Base-by-base conservation (phyloP, 2,888 invertebrate genomes). In the Dinocampus coccinellae region DNA sequence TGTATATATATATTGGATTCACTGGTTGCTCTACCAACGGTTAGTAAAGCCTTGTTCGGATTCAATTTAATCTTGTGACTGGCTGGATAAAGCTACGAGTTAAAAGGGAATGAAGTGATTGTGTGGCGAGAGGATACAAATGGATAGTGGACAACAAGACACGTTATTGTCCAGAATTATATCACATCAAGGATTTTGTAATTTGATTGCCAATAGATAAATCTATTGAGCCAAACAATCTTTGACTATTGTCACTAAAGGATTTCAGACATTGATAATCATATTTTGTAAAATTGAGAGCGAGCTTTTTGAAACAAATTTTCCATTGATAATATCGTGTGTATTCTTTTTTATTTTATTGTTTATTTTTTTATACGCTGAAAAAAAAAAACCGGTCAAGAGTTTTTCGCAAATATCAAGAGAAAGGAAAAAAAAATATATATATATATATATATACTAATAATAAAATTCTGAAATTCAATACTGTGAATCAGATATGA, bases 1-100 rank as follows among this genome's bases (percentile, higher is more conserved):
- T 47, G 13, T 33, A 34, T 13, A 39, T 36, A 6, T 53, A 68
- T 58, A 47, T 39, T 39, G 57, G 62, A 39, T 71, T 66, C 42
- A 61, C 61, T 34, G 60, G 66, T 55, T 42, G 39, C 53, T n/a
- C n/a, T 53, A 53, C 34, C 34, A 34, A 34, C 55, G 53, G 52
- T 53, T 39, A 36, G 60, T 47, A 67, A 71, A 73, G 73, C 73
- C 71, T 69, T 64, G 73, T 77, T 73, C 76, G 78, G 78, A 83
- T 83, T 80, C 77, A 82, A 84, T 84, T 82, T 83, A 82, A 82
- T 80, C 79, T 79, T 73, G 75, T 70, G 74, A 75, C 76, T 75
- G 72, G 77, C 76, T 76, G 75, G 75, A 74, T 26, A 36, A 57
- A 57, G 61, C 34, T 22, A 10, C 57, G 64, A 62, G 65, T 65